These are phyloP conservation scores for Saccopteryx bilineata DNA, from an alignment of 2,113 vertebrate species.

Conservation along the genomic window DNA sequence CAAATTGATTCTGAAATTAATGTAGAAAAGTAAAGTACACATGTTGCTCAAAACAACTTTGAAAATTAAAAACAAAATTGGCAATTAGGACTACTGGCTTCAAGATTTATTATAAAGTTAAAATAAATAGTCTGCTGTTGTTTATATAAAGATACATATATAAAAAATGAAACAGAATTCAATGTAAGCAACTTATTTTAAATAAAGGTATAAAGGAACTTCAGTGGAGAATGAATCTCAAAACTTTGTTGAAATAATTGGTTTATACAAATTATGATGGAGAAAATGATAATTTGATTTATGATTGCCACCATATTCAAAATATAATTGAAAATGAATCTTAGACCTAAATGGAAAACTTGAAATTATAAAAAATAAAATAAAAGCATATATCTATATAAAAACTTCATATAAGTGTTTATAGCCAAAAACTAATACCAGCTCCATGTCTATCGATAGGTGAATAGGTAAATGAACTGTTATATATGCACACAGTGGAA, in stretches of 20 bases:
- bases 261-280: not conserved
- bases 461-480: not conserved
- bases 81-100: not conserved
- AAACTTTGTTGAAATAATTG: not conserved
- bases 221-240: not conserved
- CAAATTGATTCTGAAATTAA: not conserved
- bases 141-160: not conserved
- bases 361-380: not conserved
- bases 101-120: not conserved
- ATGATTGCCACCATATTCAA: not conserved
- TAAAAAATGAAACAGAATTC: not conserved
- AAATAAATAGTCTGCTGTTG: not conserved
- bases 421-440: not conserved
- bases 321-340: conserved; percentile 21
- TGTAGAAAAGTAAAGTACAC: not conserved
- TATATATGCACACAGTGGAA: not conserved
- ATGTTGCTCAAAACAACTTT: not conserved
- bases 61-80: not conserved
- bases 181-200: not conserved
- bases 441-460: not conserved
- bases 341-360: not conserved
- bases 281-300: not conserved
- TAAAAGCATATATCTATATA: not conserved
- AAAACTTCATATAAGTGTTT: not conserved
- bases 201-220: not conserved